Evolutionary conservation across 2,113 vertebrate species (phyloP), one percentile per base, ranked within the genome.

Genomic region (Stictonetta naevosa): DNA sequence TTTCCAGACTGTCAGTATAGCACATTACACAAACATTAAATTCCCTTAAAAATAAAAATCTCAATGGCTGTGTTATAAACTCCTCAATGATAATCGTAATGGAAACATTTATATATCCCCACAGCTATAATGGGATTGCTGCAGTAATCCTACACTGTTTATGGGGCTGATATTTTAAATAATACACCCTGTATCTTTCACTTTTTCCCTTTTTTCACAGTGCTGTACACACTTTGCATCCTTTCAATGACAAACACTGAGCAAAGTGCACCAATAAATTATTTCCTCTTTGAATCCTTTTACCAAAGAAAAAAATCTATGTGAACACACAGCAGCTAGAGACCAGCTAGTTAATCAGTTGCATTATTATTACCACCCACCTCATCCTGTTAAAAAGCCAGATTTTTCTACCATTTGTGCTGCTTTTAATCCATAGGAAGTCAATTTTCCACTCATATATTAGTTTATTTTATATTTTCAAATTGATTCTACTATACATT

Each of bases 381-480:
- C 91, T 97, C 97, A 84, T 97, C 93, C 92, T 69, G 86, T 90
- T 97, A 95, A 98, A 97, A 97, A 97, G 95, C 93, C 75, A 94
- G 97, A 77, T 96, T 97, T 98, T 96, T 96, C 96, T 96, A 90
- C 96, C 76, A 97, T 98, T 98, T 97, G 97, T 95, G 89, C 92
- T 89, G 96, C 97, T 97, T 98, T 98, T 99, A 99, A 99, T 99
- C 99, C 98, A 98, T 97, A 98, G 98, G 98, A 99, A 99, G 98
- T 98, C 97, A 98, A 98, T 99, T 98, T 98, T 98, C 97, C 95
- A 97, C 97, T 98, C 97, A 97, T 98, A 97, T 98, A 98, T 98
- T 98, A 98, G 98, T 98, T 99, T 98, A 99, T 99, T 99, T 99
- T 99, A 98, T 99, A 99, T 99, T 98, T 98, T 98, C 98, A 99